These are phyloP conservation scores for Presbytis comata DNA, from an alignment of 2,797 vertebrate species.

Conservation along the genomic window DNA sequence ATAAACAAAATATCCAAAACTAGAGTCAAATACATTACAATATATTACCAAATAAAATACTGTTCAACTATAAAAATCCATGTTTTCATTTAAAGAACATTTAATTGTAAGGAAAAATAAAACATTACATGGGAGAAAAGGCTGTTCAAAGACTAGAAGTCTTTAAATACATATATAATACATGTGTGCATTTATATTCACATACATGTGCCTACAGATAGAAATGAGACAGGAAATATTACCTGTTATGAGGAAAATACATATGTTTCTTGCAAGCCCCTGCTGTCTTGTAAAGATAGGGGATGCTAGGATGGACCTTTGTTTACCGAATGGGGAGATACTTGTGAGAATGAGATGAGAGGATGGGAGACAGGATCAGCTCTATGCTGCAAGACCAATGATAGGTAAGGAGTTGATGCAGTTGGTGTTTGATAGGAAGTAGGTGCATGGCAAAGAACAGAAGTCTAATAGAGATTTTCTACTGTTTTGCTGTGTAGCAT, in stretches of 20 bases:
- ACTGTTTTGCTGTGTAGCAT: neutral
- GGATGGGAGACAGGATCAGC: neutral
- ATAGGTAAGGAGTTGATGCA: neutral
- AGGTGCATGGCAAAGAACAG: neutral
- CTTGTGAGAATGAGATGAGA: neutral
- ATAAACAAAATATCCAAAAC: neutral
- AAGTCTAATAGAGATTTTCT: neutral
- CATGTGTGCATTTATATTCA: neutral
- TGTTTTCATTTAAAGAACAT: constrained; percentile 2
- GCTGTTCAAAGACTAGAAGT: neutral
- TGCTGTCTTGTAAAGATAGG: neutral
- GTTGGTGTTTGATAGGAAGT: neutral
- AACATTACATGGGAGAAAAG: neutral
- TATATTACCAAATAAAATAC: neutral
- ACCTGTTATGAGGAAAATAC: neutral
- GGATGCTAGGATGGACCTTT: neutral
- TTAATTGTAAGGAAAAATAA: neutral
- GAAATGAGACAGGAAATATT: neutral
- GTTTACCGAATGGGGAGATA: neutral
- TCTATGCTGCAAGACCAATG: neutral
- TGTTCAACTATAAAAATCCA: neutral
- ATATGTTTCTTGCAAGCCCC: neutral
- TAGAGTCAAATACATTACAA: neutral
- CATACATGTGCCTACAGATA: neutral
- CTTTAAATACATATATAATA: neutral